Evolutionary conservation across 2,888 invertebrate genomes (phyloP).

Genomic region (Molorchus minor): DNA sequence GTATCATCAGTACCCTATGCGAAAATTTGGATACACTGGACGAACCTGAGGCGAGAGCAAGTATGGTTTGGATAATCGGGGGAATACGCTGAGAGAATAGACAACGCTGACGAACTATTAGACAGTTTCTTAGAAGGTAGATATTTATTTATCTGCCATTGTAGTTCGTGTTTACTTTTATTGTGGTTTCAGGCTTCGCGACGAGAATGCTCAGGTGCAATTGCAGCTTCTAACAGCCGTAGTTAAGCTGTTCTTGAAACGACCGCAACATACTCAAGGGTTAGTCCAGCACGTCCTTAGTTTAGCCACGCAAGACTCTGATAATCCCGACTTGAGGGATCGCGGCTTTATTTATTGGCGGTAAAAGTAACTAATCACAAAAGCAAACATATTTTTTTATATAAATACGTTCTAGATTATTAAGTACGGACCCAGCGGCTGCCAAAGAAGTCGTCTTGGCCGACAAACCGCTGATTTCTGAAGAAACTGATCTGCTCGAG

Average conservation of each 20-base stretch:
- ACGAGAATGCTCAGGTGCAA: slow-evolving; percentile 68
- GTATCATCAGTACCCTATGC: slow-evolving; percentile 98
- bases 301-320: slow-evolving; percentile 90
- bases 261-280: slow-evolving; percentile 98
- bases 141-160: no score
- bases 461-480: slow-evolving; percentile 98
- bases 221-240: slow-evolving; percentile 97
- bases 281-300: slow-evolving; percentile 95
- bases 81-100: slow-evolving; percentile 99
- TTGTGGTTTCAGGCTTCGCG: slow-evolving; percentile 49
- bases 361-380: slow-evolving; percentile 30
- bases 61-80: slow-evolving; percentile 97
- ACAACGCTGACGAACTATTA: slow-evolving; percentile 97
- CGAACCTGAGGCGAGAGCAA: slow-evolving; percentile 98
- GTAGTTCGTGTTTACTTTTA: slow-evolving; percentile 7
- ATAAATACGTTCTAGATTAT: slow-evolving; percentile 62
- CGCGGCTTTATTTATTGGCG: slow-evolving; percentile 99
- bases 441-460: slow-evolving; percentile 99
- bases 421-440: slow-evolving; percentile 98
- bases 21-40: slow-evolving; percentile 98
- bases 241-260: slow-evolving; percentile 96
- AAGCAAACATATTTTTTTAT: not conserved
- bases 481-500: slow-evolving; percentile 97
- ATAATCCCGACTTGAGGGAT: slow-evolving; percentile 98
- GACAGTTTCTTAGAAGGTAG: slow-evolving; percentile 94